phyloP scores from a whole-genome alignment of 2,888 invertebrate genomes.

The Quadroppia sp. region DNA sequence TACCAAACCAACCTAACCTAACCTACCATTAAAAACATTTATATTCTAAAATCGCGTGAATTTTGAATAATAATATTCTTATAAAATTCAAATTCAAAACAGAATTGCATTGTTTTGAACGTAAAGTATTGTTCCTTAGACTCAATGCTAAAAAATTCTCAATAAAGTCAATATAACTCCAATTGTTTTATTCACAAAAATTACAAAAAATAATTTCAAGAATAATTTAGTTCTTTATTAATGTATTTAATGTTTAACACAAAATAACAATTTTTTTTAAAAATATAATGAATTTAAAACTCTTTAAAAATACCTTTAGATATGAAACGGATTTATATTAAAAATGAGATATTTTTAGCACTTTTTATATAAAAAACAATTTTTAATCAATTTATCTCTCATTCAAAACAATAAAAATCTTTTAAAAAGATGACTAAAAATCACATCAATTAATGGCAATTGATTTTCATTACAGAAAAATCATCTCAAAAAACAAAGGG shows the following conservation, averaged over 20 bases:
- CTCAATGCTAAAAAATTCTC: no score
- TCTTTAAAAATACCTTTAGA: neutral
- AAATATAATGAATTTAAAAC: neutral
- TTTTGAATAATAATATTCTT: no score
- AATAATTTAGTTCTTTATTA: neutral
- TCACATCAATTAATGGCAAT: slow-evolving; percentile 26
- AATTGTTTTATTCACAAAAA: no score
- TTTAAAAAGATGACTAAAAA: slow-evolving; percentile 30
- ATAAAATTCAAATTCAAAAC: no score
- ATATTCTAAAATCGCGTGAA: no score
- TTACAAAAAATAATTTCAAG: neutral
- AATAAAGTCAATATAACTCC: no score
- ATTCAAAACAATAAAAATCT: neutral
- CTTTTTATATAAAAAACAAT: neutral
- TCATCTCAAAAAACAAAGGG: neutral
- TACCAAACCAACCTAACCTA: no score
- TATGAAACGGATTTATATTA: neutral
- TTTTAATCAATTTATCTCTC: neutral
- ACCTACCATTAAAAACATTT: no score
- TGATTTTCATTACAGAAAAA: neutral
- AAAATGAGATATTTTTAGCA: neutral
- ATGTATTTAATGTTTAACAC: neutral
- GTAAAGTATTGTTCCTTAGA: no score
- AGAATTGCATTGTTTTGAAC: no score
- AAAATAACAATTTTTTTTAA: neutral